These are phyloP conservation scores for Cheilosia scutellata DNA, from an alignment of 2,888 invertebrate genomes.

Conservation along the genomic window DNA sequence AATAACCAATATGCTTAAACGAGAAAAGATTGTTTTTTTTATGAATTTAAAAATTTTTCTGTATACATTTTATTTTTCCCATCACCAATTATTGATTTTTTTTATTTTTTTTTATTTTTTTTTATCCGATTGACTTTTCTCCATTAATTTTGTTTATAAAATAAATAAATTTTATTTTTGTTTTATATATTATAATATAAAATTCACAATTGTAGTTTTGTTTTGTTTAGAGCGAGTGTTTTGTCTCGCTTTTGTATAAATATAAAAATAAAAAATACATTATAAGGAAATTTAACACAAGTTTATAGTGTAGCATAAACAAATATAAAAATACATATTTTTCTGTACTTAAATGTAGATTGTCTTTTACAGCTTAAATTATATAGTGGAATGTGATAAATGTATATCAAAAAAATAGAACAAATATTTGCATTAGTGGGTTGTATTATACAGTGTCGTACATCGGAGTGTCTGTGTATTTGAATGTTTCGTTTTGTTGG, in stretches of 20 bases:
- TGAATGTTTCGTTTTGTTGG: conserved; percentile 45
- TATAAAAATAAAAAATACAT: conserved; percentile 38
- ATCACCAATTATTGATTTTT: conserved; percentile 72
- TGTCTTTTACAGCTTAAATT: conserved; percentile 70
- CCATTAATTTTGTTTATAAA: conserved; percentile 67
- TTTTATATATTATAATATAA: conserved; percentile 44
- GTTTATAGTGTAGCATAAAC: conserved; percentile 21
- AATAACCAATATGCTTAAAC: conserved; percentile 69
- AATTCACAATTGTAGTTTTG: conserved; percentile 57
- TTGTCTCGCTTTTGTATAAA: conserved; percentile 66
- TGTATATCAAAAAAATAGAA: conserved; percentile 16
- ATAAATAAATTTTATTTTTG: conserved; percentile 55
- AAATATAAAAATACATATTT: conserved; percentile 48
- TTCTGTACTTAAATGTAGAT: conserved; percentile 51
- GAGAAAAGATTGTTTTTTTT: conserved; percentile 45
- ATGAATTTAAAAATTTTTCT: conserved; percentile 47
- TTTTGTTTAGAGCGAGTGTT: conserved; percentile 71
- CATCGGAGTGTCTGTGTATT: conserved; percentile 29
- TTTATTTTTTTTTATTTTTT: conserved; percentile 65
- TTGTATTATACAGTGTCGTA: conserved; percentile 24
- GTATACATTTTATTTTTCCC: conserved; percentile 59
- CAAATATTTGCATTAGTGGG: conserved; percentile 20
- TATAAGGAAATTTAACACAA: conserved; percentile 31
- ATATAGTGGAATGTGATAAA: conserved; percentile 67
- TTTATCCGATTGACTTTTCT: conserved; percentile 64